Evolutionary conservation across 2,797 vertebrate genomes (phyloP).

Genomic region (Gorsachius magnificus): DNA sequence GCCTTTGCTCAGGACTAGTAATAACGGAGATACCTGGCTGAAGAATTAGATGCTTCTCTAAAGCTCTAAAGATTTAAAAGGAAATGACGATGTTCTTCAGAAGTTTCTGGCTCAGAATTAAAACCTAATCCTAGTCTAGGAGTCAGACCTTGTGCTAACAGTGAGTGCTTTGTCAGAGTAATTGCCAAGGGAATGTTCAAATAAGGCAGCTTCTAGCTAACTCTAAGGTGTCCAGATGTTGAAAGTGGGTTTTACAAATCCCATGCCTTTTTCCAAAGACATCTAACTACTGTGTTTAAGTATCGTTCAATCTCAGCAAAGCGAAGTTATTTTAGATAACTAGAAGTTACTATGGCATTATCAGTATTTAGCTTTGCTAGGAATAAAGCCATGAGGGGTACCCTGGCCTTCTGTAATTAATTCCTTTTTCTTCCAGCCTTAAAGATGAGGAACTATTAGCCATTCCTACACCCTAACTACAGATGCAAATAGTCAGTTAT

Average conservation of each 20-base stretch:
- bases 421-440: background rate
- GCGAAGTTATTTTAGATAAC: background rate
- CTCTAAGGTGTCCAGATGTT: background rate
- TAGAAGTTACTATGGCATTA: background rate
- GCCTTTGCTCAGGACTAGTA: background rate
- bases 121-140: background rate
- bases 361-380: background rate
- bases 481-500: background rate
- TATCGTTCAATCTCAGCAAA: background rate
- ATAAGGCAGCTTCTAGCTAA: background rate
- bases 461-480: background rate
- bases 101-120: background rate
- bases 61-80: conserved; percentile 3
- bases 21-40: background rate
- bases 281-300: background rate
- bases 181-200: background rate
- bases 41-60: background rate
- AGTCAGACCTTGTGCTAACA: background rate
- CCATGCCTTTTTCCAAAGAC: background rate
- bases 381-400: background rate
- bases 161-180: background rate
- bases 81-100: background rate
- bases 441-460: background rate
- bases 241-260: background rate
- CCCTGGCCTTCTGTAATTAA: background rate